Conservation (phyloP, 2,888 invertebrate genomes). For the Aspidapion aeneum region DNA sequence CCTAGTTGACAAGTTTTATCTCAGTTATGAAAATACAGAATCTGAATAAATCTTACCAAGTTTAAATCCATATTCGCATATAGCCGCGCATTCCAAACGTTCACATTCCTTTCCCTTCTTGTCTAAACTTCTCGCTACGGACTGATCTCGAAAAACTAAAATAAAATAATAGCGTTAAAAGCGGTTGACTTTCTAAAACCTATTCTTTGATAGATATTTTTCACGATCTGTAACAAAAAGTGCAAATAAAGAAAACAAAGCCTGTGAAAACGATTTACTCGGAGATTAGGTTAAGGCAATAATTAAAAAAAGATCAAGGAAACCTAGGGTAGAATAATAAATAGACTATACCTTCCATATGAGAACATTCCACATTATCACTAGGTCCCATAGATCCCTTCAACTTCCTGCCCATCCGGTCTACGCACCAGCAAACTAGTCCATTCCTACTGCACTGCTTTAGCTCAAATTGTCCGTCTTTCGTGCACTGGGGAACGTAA, state of each 20-base stretch:
- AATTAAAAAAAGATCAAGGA: too few relatives aligned
- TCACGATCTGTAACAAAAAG: background rate
- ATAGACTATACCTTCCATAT: background rate
- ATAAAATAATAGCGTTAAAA: slow-evolving; percentile 6
- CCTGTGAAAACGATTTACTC: too few relatives aligned
- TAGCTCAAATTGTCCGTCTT: slow-evolving; percentile 68
- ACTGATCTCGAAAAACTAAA: slow-evolving; percentile 38
- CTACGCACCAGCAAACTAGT: slow-evolving; percentile 86
- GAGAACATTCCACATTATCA: slow-evolving; percentile 62
- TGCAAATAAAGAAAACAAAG: background rate
- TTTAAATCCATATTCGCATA: slow-evolving; percentile 84
- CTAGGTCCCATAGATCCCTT: slow-evolving; percentile 78
- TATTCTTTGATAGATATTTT: background rate
- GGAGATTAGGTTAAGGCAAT: too few relatives aligned
- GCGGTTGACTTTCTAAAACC: background rate
- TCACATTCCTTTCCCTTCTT: slow-evolving; percentile 55
- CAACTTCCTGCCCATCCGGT: slow-evolving; percentile 71
- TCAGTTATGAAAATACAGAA: too few relatives aligned
- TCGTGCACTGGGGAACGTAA: slow-evolving; percentile 77
- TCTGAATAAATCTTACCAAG: too few relatives aligned
- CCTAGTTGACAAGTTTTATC: too few relatives aligned
- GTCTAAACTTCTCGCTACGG: slow-evolving; percentile 40
- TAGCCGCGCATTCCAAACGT: slow-evolving; percentile 71
- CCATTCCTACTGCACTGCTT: slow-evolving; percentile 82
- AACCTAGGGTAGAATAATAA: too few relatives aligned